These are phyloP conservation scores for Elanus axillaris DNA, from an alignment of 2,113 vertebrate species.

Conservation along the genomic window DNA sequence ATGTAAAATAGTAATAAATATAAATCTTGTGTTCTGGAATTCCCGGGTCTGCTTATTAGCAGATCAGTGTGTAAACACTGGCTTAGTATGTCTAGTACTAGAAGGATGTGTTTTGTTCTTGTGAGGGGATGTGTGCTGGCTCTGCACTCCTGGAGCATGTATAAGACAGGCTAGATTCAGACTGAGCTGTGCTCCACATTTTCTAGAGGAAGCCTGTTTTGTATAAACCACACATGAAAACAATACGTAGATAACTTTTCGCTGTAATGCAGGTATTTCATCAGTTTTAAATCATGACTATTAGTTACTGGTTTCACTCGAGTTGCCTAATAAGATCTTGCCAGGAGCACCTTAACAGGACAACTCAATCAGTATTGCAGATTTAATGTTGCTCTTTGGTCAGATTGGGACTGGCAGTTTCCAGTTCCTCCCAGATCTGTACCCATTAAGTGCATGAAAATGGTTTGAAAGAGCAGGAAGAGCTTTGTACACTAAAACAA, in stretches of 20 bases:
- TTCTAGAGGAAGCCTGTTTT: neutral
- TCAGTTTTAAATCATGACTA: neutral
- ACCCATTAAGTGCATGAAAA: neutral
- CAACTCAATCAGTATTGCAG: neutral
- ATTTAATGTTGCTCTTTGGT: neutral
- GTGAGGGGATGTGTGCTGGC: neutral
- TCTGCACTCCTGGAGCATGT: neutral
- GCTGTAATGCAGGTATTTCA: neutral
- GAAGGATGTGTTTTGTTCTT: conserved; percentile 24
- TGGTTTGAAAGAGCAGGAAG: neutral
- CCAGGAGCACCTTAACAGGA: neutral
- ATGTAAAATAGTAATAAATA: conserved; percentile 49
- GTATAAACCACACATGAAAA: neutral
- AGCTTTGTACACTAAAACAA: neutral
- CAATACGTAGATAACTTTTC: neutral
- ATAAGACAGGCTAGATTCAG: neutral
- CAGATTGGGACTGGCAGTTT: neutral
- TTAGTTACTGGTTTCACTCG: neutral
- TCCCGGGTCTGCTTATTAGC: conserved; percentile 42
- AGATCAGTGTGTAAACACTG: conserved; percentile 27
- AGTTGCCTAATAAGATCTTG: neutral
- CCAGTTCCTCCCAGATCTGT: neutral
- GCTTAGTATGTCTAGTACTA: conserved; percentile 2
- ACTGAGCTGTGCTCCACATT: neutral
- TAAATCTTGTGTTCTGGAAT: neutral